Conservation (phyloP, 2,797 vertebrate genomes). For the Acestrorhynchus altus region DNA sequence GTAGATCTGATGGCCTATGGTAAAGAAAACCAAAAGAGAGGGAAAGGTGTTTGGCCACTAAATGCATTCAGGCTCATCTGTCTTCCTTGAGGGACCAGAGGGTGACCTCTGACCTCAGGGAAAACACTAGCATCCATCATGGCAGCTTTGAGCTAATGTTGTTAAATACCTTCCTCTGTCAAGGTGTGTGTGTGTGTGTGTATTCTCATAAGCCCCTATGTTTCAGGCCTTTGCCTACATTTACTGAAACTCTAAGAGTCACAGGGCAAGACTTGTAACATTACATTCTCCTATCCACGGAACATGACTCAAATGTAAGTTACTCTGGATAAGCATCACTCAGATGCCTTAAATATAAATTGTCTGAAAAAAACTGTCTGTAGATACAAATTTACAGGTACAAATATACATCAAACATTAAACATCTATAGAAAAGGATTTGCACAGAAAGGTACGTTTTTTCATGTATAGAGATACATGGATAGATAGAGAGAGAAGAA, state of each 20-base stretch:
- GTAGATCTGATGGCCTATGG: conserved; percentile 75
- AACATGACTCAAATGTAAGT: no score
- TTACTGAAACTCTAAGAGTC: neutral
- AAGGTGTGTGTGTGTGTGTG: conserved; percentile 52
- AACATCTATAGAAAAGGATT: no score
- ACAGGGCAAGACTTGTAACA: no score
- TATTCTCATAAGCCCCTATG: conserved; percentile 14
- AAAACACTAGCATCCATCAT: conserved; percentile 82
- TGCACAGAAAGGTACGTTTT: no score
- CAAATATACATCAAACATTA: no score
- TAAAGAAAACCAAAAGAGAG: conserved; percentile 74
- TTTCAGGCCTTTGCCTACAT: neutral
- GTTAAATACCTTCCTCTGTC: conserved; percentile 75
- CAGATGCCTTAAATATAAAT: no score
- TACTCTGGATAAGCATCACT: no score
- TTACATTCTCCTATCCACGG: no score
- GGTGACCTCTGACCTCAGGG: conserved; percentile 75
- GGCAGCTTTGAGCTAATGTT: conserved; percentile 72
- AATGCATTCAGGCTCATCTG: conserved; percentile 72
- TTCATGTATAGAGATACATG: no score
- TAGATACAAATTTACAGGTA: no score
- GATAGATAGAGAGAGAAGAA: no score
- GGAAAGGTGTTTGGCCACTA: conserved; percentile 69
- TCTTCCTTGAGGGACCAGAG: conserved; percentile 76
- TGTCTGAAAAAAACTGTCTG: no score